Evolutionary conservation across 2,113 vertebrate genomes (phyloP).

Genomic region (Diadophis punctatus): DNA sequence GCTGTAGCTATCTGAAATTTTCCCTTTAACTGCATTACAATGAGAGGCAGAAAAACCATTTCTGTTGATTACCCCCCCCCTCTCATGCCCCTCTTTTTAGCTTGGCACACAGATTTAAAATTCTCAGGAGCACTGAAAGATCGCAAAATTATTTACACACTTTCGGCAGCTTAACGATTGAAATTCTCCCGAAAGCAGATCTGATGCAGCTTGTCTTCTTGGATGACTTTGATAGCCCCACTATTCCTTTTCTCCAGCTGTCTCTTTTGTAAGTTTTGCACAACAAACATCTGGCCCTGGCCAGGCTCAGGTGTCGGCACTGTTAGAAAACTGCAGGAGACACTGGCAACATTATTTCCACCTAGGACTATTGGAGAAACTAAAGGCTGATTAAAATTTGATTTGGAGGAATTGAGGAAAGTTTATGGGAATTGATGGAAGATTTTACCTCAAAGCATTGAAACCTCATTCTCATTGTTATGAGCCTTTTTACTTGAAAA

Average conservation of each 20-base stretch:
- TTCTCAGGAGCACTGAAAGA: background rate
- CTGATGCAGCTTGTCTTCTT: background rate
- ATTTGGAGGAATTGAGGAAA: background rate
- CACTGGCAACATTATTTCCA: background rate
- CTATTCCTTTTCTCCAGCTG: background rate
- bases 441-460: background rate
- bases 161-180: background rate
- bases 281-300: background rate
- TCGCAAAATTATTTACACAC: background rate
- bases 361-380: background rate
- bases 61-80: background rate
- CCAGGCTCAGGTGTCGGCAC: background rate
- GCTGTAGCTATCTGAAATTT: background rate
- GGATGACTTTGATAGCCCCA: background rate
- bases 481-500: background rate
- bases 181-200: background rate
- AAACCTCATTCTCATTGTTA: background rate
- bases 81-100: background rate
- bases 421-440: background rate
- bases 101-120: background rate
- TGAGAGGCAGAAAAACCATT: background rate
- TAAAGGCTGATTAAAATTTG: background rate
- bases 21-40: background rate
- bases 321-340: background rate
- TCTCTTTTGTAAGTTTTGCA: background rate